Evolutionary conservation across 2,797 vertebrate species (phyloP), one percentile per base, ranked within the genome.

Genomic region (Lagocephalus sceleratus): DNA sequence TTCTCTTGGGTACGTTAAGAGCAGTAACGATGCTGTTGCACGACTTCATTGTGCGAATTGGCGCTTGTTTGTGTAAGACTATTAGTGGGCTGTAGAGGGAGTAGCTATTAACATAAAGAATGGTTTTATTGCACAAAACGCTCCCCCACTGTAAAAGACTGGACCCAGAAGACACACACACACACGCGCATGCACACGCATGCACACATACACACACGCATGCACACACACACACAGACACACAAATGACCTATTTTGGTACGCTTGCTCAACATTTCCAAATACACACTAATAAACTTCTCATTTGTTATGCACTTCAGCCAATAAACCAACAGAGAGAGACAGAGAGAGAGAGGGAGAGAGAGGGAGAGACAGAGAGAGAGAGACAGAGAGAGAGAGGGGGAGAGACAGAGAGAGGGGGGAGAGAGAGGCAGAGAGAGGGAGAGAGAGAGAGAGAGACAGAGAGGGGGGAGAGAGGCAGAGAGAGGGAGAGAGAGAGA

Each of bases 191-290:
- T 23, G 26, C 45, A 35, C 48, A 51, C 12, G 21, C 14, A 21
- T 42, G 56, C 32, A 56, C 23, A 71, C 29, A 43, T 7, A 54
- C 25, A 54, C 46, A 60, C 25, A 68, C 40, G 47, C 29, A 70
- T n/a, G 60, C 15, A 17, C 20, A 60, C 20, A 60, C 41, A 59
- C 38, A 68, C 20, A 51, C 47, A 63, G 25, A 22, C 47, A 68
- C 29, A 57, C 43, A 68, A 81, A 82, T 71, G 65, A 73, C 68
- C 78, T 63, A 71, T 75, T 82, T 78, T 78, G 71, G 74, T 73
- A 59, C 71, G 69, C 68, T 65, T 67, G 70, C 45, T 49, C 57
- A 73, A 60, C 46, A 64, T 42, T 35, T 72, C 50, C 43, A 54
- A 76, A 62, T 51, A 68, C 68, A 81, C 57, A 66, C 68, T 72